These are phyloP conservation scores for Sminthurides bifidus DNA, from an alignment of 1,140 invertebrate species.

Conservation along the genomic window DNA sequence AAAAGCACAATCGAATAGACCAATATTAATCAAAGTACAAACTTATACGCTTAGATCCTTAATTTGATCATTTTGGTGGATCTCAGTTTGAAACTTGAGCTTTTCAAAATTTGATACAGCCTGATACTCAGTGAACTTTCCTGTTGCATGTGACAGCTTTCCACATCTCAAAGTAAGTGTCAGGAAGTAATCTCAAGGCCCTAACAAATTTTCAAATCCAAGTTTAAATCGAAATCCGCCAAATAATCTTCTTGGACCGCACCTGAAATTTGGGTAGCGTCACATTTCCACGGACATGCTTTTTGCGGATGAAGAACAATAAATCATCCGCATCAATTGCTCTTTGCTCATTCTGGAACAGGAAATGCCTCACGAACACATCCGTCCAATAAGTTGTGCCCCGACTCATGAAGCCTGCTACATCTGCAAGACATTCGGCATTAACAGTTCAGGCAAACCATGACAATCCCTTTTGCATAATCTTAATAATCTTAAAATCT, in stretches of 20 bases:
- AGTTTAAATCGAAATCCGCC: too few relatives aligned
- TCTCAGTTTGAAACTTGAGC: too few relatives aligned
- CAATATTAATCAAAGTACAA: neutral
- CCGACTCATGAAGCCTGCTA: constrained; percentile 68
- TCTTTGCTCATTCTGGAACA: constrained; percentile 70
- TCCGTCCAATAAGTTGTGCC: constrained; percentile 92
- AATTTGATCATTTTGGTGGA: neutral
- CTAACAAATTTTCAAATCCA: too few relatives aligned
- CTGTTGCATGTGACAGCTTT: too few relatives aligned
- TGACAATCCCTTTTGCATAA: too few relatives aligned
- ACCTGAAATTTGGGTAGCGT: constrained; percentile 74
- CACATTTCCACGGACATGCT: constrained; percentile 70
- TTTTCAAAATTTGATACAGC: too few relatives aligned
- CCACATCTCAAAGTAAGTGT: too few relatives aligned
- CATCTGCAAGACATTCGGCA: neutral
- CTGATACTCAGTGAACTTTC: too few relatives aligned
- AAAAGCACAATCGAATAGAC: constrained; percentile 20
- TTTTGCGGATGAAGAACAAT: constrained; percentile 88
- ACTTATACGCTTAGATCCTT: neutral
- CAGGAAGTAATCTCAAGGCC: too few relatives aligned
- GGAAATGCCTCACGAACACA: constrained; percentile 84
- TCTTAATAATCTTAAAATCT: too few relatives aligned
- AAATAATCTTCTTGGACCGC: constrained; percentile 10
- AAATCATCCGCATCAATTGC: constrained; percentile 81
- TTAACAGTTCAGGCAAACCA: neutral